Percentiles rank a stretch among this genome's conserved stretches.
Evolutionary conservation across 1,140 invertebrate species (phyloP).

Genomic region (Zaprionus gabonicus): DNA sequence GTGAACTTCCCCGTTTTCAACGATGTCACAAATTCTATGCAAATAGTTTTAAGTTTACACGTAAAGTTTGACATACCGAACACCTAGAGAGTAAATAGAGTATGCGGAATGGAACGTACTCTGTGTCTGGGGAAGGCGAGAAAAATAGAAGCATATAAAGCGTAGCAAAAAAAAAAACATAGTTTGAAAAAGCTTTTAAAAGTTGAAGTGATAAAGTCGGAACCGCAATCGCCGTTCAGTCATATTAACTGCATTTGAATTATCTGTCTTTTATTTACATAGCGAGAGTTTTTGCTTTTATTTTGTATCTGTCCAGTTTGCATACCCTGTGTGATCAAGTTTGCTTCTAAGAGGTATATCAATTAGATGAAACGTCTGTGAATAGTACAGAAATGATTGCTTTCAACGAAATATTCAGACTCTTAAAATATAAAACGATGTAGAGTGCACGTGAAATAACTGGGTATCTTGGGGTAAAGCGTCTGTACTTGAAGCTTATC

Average conservation of each 20-base stretch:
- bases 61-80: constrained; percentile 46
- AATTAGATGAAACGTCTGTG: background rate
- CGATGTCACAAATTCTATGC: constrained; percentile 41
- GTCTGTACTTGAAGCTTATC: background rate
- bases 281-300: constrained; percentile 21
- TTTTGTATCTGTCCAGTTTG: constrained; percentile 1
- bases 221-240: constrained; percentile 39
- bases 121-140: background rate
- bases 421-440: background rate
- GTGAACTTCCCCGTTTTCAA: constrained; percentile 29
- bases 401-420: background rate
- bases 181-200: constrained; percentile 20
- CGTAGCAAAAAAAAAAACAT: background rate
- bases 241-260: constrained; percentile 56
- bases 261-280: constrained; percentile 48
- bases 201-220: constrained; percentile 21
- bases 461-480: background rate
- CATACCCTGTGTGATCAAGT: background rate
- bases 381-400: background rate
- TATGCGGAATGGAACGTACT: background rate
- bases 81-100: constrained; percentile 12
- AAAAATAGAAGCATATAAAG: constrained; percentile 12
- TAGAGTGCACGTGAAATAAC: background rate
- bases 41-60: constrained; percentile 61
- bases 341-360: background rate